A percentile compares a stretch with the other conserved stretches of the same genome.
Evolutionary conservation across 2,797 vertebrate species (phyloP).

Genomic region (Brotula barbata): DNA sequence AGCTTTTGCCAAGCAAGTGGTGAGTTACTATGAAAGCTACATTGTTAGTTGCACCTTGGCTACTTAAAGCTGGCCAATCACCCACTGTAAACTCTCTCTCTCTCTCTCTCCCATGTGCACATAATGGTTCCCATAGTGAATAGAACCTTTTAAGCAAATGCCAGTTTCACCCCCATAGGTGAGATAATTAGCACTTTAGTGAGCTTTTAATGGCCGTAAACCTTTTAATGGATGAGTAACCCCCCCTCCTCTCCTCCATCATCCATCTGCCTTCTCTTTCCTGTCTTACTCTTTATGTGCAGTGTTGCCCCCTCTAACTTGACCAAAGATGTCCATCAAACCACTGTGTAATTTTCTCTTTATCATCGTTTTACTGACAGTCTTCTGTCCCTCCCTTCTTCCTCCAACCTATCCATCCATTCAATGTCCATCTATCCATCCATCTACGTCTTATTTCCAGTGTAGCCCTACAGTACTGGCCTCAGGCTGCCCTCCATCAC

Average conservation of each 20-base stretch:
- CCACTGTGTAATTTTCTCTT: neutral
- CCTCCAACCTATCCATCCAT: neutral
- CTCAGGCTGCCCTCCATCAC: slow-evolving; percentile 16
- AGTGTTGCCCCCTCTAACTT: neutral
- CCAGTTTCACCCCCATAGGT: slow-evolving; percentile 43
- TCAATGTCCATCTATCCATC: neutral
- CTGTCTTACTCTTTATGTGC: neutral
- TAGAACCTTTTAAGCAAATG: slow-evolving; percentile 42
- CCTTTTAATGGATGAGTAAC: slow-evolving; percentile 36
- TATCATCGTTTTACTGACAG: neutral
- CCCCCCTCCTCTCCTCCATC: slow-evolving; percentile 7
- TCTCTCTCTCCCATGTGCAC: no score
- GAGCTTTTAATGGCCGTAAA: slow-evolving; percentile 52
- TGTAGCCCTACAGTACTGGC: neutral
- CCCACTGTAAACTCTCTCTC: no score
- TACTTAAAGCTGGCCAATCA: no score
- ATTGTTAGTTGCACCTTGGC: no score
- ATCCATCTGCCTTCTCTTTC: slow-evolving; percentile 36
- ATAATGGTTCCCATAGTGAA: slow-evolving; percentile 39
- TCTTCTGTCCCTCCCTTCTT: neutral
- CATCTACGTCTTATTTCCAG: neutral
- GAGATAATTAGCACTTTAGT: slow-evolving; percentile 63
- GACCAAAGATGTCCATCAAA: neutral
- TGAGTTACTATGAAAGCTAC: no score
- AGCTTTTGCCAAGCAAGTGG: no score